phyloP scores from a whole-genome alignment of 2,797 vertebrate genomes.

The Arctocebus calabarensis region DNA sequence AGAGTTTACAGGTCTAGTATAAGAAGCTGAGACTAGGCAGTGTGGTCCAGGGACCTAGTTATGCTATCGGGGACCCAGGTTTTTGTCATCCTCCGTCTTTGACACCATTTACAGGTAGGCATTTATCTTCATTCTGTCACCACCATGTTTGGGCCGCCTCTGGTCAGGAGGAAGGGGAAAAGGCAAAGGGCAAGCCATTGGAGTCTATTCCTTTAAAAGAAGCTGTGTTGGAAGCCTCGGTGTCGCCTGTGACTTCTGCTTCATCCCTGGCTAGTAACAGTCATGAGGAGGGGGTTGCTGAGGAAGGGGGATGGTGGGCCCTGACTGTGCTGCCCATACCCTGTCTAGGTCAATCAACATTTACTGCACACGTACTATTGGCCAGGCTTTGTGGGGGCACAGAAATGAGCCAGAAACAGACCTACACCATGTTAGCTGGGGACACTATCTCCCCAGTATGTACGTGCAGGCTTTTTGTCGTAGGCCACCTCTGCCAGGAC shows the following conservation, averaged over 20 bases:
- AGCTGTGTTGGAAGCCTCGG: background rate
- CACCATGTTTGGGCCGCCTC: background rate
- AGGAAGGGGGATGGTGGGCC: background rate
- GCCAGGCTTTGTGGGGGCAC: background rate
- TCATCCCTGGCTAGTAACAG: background rate
- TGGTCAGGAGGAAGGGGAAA: background rate
- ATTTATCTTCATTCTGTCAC: slow-evolving; percentile 6
- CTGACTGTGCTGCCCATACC: background rate
- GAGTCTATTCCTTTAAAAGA: background rate
- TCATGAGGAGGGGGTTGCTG: background rate
- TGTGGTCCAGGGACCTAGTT: background rate
- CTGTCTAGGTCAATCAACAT: background rate
- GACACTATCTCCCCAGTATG: background rate
- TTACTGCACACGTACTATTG: slow-evolving; percentile 19
- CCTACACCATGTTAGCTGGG: background rate
- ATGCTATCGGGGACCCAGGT: background rate
- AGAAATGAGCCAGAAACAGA: slow-evolving; percentile 10
- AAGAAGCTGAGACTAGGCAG: background rate
- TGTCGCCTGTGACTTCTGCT: background rate
- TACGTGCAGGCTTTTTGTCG: background rate
- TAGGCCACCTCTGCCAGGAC: no score
- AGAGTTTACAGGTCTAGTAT: background rate
- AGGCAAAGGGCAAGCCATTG: background rate
- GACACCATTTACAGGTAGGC: background rate
- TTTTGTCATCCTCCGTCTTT: background rate